phyloP scores from a whole-genome alignment of 2,888 invertebrate species.

The Orthosia gothica region DNA sequence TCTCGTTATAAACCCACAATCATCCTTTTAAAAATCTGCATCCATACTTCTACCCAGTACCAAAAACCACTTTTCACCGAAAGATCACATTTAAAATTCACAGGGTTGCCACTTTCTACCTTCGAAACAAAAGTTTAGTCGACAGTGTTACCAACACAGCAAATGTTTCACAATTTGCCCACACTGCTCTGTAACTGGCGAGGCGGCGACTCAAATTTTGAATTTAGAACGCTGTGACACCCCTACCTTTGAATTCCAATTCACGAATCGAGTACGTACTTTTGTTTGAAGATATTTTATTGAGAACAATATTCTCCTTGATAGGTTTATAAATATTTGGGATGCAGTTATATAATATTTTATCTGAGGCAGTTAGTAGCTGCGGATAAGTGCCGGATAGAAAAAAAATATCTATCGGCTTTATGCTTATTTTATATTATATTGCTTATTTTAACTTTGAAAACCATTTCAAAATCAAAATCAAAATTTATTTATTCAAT shows the following conservation, averaged over 20 bases:
- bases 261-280: slow-evolving; percentile 8
- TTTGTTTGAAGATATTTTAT: slow-evolving; percentile 27
- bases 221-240: slow-evolving; percentile 42
- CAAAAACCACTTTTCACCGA: not conserved
- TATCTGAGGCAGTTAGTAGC: not conserved
- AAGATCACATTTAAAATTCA: slow-evolving; percentile 1
- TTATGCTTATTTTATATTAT: not conserved
- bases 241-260: slow-evolving; percentile 43
- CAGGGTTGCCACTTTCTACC: slow-evolving; percentile 11
- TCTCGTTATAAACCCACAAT: no score
- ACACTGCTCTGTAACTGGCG: slow-evolving; percentile 34
- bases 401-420: not conserved
- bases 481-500: no score
- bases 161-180: slow-evolving; percentile 62
- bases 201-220: slow-evolving; percentile 44
- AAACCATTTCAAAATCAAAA: no score
- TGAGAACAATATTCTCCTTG: slow-evolving; percentile 7
- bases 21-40: not conserved
- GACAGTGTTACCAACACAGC: slow-evolving; percentile 32
- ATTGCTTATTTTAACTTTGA: not conserved
- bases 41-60: not conserved
- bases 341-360: slow-evolving; percentile 9
- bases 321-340: slow-evolving; percentile 16
- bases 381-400: not conserved
- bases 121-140: slow-evolving; percentile 39